phyloP scores from a whole-genome alignment of 2,888 invertebrate species.

The Nebria salina region DNA sequence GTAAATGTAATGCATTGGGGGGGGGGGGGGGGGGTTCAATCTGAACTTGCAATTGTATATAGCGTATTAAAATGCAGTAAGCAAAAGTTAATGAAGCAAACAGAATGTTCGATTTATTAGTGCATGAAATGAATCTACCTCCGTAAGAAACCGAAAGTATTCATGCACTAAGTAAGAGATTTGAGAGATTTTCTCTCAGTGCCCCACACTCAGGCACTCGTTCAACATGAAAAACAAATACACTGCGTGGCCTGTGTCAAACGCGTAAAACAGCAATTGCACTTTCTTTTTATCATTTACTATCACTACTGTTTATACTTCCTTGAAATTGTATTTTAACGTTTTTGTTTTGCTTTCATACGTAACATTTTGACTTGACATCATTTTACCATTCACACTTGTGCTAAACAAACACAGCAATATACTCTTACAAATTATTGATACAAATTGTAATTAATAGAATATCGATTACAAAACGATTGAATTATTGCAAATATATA shows the following conservation, averaged over 20 bases:
- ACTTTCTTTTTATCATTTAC: constrained; percentile 34
- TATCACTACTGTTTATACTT: constrained; percentile 20
- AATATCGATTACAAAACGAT: too few species aligned
- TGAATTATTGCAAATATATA: too few species aligned
- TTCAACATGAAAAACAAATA: constrained; percentile 10
- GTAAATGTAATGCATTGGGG: too few species aligned
- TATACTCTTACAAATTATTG: background rate
- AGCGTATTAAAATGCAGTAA: background rate
- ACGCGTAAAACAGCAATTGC: constrained; percentile 23
- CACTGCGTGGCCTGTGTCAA: background rate
- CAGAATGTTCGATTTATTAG: constrained; percentile 18
- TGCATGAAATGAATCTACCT: constrained; percentile 29
- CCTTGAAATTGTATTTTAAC: background rate
- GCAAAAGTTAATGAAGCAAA: constrained; percentile 26
- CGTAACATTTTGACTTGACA: constrained; percentile 2
- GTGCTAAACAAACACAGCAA: background rate
- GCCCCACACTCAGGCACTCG: constrained; percentile 4
- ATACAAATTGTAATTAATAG: background rate
- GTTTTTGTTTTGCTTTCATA: background rate
- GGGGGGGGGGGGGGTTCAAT: too few species aligned
- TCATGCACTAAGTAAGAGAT: constrained; percentile 14
- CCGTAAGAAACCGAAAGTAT: constrained; percentile 38
- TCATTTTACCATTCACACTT: background rate
- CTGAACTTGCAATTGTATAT: background rate
- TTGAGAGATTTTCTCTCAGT: constrained; percentile 39